Base-by-base conservation (phyloP, 2,888 invertebrate species). In the Muschampia plurimacula region DNA sequence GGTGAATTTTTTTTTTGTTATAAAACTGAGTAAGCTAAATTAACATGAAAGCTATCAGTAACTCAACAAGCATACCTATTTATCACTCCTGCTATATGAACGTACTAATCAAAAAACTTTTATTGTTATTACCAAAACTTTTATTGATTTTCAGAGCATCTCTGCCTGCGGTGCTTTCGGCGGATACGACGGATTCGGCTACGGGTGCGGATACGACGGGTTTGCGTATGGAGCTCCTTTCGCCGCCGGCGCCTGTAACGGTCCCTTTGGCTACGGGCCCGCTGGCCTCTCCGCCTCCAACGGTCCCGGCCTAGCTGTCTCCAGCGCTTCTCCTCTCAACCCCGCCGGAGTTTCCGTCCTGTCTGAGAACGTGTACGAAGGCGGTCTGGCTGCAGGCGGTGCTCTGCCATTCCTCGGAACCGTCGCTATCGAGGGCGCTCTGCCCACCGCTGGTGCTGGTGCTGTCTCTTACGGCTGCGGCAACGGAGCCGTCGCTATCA, bases 321-420 rank as follows among this genome's bases (percentile, higher is more conserved):
- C 83, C 13, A 84, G 84, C 59, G 4, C 73, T 0, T 86, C 86
- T 0, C 84, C 84, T 0, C 81, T 85, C 12, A 76, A 83, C 5
- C 86, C 88, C 0, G 80, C 78, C 10, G 88, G 88, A 2, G 78
- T 87, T 6, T 76, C 78, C 3, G 75, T 79, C 13, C 57, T 81
- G 9, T 88, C 88, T 6, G 86, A 89, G 72, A 86, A 88, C 71
- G 82, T 76, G 2, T 84, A 86, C 66, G 76, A 76, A 69, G 78
- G 79, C 9, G 66, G 77, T 36, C 67, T 81, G 3, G 74, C 74
- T n/a, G 78, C 77, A 1, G 70, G 66, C 49, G 79, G 80, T n/a
- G 55, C 76, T 28, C 55, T 80, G 5, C 79, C 80, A 0, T 80
- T 79, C 76, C 69, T 78, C n/a, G 80, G 80, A 12, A 77, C 80